These are phyloP conservation scores for Apogon hyalosoma DNA, from an alignment of 2,797 vertebrate species.

Conservation along the genomic window DNA sequence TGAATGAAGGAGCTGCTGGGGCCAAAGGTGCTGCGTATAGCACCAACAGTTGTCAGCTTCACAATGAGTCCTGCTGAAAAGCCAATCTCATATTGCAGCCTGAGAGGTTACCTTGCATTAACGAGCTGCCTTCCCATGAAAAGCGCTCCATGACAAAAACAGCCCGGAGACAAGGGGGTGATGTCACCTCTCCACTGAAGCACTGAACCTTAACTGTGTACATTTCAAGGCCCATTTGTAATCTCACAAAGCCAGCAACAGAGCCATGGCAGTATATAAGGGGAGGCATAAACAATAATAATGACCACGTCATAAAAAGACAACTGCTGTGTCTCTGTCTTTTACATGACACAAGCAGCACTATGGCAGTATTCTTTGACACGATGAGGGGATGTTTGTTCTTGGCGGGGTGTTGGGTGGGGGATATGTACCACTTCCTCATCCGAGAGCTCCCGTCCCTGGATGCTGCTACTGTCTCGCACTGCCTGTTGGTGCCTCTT, in stretches of 20 bases:
- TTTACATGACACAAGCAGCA: conserved; percentile 55
- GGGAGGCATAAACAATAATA: conserved; percentile 70
- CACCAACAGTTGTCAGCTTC: conserved; percentile 84
- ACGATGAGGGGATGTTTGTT: conserved; percentile 60
- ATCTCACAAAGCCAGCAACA: conserved; percentile 67
- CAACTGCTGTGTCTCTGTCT: conserved; percentile 46
- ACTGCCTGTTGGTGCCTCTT: conserved; percentile 96
- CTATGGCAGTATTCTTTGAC: conserved; percentile 34
- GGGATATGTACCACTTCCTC: conserved; percentile 95
- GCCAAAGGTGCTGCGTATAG: conserved; percentile 84
- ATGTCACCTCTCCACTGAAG: conserved; percentile 77
- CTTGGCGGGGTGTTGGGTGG: conserved; percentile 20
- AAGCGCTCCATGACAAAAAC: conserved; percentile 72
- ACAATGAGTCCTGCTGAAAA: conserved; percentile 81
- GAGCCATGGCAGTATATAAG: conserved; percentile 51
- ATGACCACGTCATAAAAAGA: conserved; percentile 70
- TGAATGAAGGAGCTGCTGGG: conserved; percentile 74
- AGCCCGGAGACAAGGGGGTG: conserved; percentile 75
- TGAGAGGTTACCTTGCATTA: conserved; percentile 78
- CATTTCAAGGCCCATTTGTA: conserved; percentile 79
- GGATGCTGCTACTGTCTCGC: conserved; percentile 97
- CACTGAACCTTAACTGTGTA: conserved; percentile 79
- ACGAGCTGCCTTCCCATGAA: conserved; percentile 76
- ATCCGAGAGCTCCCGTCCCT: conserved; percentile 97
- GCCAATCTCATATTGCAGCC: conserved; percentile 86